Percentiles rank a stretch among this genome's conserved stretches.
Conservation (phyloP, 2,113 vertebrate species). For the Archocentrus centrarchus region DNA sequence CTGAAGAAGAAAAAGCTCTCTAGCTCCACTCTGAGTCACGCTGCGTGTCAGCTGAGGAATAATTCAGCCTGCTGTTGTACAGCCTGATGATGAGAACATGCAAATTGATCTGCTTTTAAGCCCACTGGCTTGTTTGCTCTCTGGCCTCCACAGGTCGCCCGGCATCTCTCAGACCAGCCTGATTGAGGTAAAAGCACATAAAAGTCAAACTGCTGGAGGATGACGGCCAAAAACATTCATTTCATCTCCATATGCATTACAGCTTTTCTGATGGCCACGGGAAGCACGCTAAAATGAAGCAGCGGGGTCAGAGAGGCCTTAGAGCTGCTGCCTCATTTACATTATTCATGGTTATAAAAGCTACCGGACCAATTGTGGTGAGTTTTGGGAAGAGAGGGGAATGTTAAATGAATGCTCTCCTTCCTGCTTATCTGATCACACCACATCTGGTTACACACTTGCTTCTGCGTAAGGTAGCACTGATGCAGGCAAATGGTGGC, state of each 20-base stretch:
- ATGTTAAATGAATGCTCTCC: not conserved
- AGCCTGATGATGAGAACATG: not conserved
- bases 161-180: not conserved
- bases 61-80: not conserved
- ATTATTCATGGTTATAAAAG: slow-evolving; percentile 10
- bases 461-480: not conserved
- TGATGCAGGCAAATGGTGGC: not conserved
- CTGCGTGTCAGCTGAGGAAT: not conserved
- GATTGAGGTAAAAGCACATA: slow-evolving; percentile 15
- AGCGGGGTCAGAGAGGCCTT: not conserved
- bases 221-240: not conserved
- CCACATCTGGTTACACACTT: not conserved
- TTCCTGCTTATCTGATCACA: not conserved
- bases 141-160: not conserved
- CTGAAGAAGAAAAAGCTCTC: not conserved
- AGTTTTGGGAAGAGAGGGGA: slow-evolving; percentile 1
- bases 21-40: not conserved
- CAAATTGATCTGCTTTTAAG: slow-evolving; percentile 3
- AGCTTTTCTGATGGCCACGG: not conserved
- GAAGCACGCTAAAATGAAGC: not conserved
- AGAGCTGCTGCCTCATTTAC: slow-evolving; percentile 1
- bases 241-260: slow-evolving; percentile 17
- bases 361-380: not conserved
- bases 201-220: slow-evolving; percentile 8
- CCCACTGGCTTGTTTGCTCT: not conserved